Conservation (phyloP, 2,888 invertebrate genomes). For the Spialia ferax region DNA sequence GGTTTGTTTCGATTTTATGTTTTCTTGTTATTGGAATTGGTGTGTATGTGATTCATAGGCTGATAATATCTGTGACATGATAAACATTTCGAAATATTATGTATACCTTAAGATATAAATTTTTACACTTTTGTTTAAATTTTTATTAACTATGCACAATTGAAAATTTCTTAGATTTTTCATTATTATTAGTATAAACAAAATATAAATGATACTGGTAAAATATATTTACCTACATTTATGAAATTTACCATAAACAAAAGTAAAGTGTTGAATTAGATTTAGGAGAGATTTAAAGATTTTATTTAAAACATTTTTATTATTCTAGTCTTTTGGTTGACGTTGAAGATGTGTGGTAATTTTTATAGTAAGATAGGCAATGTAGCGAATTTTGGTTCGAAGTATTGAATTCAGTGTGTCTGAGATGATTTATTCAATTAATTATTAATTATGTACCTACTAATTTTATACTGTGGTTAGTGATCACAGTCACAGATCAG, state of each 20-base stretch:
- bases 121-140: no score
- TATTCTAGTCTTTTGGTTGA: conserved; percentile 47
- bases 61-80: neutral
- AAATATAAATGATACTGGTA: no score
- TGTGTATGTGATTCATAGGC: conserved; percentile 6
- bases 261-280: conserved; percentile 8
- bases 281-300: conserved; percentile 34
- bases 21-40: conserved; percentile 29
- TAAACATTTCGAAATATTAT: neutral
- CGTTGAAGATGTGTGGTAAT: conserved; percentile 21
- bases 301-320: conserved; percentile 41
- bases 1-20: conserved; percentile 43
- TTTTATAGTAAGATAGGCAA: conserved; percentile 19
- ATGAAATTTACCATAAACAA: neutral
- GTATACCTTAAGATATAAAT: no score
- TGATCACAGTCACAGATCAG: neutral
- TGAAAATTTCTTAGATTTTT: no score
- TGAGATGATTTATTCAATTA: conserved; percentile 11
- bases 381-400: conserved; percentile 15
- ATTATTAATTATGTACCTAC: neutral
- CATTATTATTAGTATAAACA: no score
- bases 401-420: conserved; percentile 2
- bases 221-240: no score
- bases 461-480: neutral
- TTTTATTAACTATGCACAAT: no score